Evolutionary conservation across 2,888 invertebrate species (phyloP), one percentile per base, ranked within the genome.

Genomic region (Sepiola atlantica): DNA sequence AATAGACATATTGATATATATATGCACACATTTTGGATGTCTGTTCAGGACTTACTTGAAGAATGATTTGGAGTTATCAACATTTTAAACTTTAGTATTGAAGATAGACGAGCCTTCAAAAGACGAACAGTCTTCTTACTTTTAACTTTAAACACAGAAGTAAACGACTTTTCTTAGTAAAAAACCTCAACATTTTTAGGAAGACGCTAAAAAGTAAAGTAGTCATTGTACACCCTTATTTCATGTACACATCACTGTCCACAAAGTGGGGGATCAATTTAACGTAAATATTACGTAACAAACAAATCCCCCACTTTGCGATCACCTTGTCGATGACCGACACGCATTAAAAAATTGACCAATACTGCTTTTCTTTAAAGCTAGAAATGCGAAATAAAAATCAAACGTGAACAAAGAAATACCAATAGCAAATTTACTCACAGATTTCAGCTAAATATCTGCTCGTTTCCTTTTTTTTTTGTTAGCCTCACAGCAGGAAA

Each of bases 391-490:
- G n/a, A 32, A 77, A 77, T 32, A 77, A 45, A 21, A 54, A 55
- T 10, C 24, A 24, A 91, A 54, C 21, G 54, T 92, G 20, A 0
- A 54, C 14, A 54, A 91, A 28, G 92, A 45, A 55, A 92, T 45
- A 45, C 54, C 54, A 45, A 92, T n/a, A 92, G n/a, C 2, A 92
- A 55, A n/a, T 55, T 54, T 55, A 92, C 92, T 92, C 55, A 92
- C 92, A 92, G 55, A 92, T n/a, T 92, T 92, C 92, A 92, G 55
- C 54, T 92, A 92, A 55, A 92, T n/a, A 55, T 92, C 54, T 92
- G 54, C 54, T 92, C 54, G 92, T 92, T 92, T 92, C 92, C 54
- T 92, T 92, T 92, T 91, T 92, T 55, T 92, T 92, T 91, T 92
- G n/a, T 77, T 77, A 77, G n/a, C 77, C 77, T 77, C 92, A 55